Percentiles rank a stretch among this genome's conserved stretches.
Evolutionary conservation across 2,888 invertebrate genomes (phyloP).

Genomic region (Cryptophagus acutangulus): DNA sequence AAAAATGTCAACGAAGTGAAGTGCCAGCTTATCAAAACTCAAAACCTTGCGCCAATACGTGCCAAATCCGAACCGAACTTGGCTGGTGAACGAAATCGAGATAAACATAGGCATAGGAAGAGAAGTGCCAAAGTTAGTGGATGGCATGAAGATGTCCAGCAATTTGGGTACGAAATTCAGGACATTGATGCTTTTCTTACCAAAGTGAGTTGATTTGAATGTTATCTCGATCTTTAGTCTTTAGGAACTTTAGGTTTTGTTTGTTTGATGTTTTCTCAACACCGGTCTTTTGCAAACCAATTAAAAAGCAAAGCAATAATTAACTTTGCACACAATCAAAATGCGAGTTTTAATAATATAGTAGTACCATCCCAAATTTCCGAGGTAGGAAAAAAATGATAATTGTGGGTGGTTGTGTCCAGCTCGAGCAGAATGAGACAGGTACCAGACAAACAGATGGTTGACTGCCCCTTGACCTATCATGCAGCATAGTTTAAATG

Average conservation of each 20-base stretch:
- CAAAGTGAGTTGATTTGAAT: too few species aligned
- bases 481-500: slow-evolving; percentile 37
- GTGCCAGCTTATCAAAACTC: slow-evolving; percentile 27
- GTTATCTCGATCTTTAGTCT: too few species aligned
- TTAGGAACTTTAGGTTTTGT: too few species aligned
- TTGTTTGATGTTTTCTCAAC: too few species aligned
- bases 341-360: too few species aligned
- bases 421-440: slow-evolving; percentile 10
- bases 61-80: slow-evolving; percentile 54
- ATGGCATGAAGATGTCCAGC: slow-evolving; percentile 28
- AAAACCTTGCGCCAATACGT: neutral
- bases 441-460: slow-evolving; percentile 15
- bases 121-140: slow-evolving; percentile 35
- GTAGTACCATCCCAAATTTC: too few species aligned
- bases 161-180: slow-evolving; percentile 74
- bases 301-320: too few species aligned
- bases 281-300: too few species aligned
- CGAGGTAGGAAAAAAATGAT: too few species aligned
- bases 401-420: slow-evolving; percentile 30
- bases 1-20: slow-evolving; percentile 31
- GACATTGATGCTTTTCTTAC: slow-evolving; percentile 75
- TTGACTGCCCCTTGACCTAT: slow-evolving; percentile 35
- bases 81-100: slow-evolving; percentile 48
- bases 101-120: slow-evolving; percentile 49
- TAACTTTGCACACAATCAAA: too few species aligned